These are phyloP conservation scores for Trichomalopsis sarcophagae DNA, from an alignment of 1,140 invertebrate species.

Conservation along the genomic window DNA sequence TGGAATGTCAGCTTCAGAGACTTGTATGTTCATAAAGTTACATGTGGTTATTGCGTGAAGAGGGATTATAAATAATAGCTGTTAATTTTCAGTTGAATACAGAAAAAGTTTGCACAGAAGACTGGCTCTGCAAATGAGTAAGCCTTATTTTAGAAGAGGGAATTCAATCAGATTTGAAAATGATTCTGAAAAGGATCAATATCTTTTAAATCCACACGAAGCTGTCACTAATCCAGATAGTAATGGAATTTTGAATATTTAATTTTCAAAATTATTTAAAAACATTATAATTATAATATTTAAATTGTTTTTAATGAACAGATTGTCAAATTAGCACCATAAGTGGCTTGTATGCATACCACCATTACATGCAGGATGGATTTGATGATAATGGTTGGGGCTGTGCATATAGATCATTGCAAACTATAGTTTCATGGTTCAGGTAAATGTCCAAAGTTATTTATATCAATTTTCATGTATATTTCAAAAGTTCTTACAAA, in stretches of 20 bases:
- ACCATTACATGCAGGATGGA: conserved; percentile 97
- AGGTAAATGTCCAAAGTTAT: conserved; percentile 71
- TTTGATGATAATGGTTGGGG: conserved; percentile 99
- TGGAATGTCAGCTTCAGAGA: conserved; percentile 77
- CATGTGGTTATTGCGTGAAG: conserved; percentile 44
- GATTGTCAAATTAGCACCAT: conserved; percentile 79
- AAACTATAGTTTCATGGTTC: conserved; percentile 98
- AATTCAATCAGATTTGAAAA: conserved; percentile 80
- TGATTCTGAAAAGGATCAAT: conserved; percentile 71
- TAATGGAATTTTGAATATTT: conserved; percentile 50
- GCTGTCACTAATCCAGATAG: conserved; percentile 75
- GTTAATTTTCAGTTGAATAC: conserved; percentile 76
- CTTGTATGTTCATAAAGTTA: conserved; percentile 75
- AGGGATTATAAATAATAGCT: neutral
- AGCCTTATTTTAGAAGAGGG: conserved; percentile 83
- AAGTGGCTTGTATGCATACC: conserved; percentile 92
- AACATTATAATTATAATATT: neutral
- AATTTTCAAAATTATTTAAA: neutral
- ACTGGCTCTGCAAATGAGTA: conserved; percentile 80
- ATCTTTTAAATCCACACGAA: conserved; percentile 85
- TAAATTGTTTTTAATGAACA: conserved; percentile 67
- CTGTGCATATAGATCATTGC: conserved; percentile 98
- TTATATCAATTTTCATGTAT: neutral
- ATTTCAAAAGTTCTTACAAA: conserved; percentile 7
- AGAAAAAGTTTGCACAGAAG: conserved; percentile 80